Evolutionary conservation across 2,113 vertebrate species (phyloP).

Genomic region (Dicaeum eximium): DNA sequence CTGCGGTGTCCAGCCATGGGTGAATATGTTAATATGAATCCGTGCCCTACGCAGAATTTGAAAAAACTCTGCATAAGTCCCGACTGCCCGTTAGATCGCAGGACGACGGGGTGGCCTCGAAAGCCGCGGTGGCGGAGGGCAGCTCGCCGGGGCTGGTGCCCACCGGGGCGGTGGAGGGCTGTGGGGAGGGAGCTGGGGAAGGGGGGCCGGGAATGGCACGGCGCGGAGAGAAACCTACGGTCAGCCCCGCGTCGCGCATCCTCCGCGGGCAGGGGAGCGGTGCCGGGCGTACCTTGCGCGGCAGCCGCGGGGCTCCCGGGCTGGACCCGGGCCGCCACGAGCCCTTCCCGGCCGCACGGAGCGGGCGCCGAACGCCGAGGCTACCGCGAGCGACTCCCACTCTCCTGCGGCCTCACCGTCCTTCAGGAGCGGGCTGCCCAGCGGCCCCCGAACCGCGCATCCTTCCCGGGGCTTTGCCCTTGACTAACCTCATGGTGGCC

Average conservation of each 20-base stretch:
- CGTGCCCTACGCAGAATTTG: background rate
- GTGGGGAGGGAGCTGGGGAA: too few species aligned
- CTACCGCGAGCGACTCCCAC: background rate
- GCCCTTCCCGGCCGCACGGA: background rate
- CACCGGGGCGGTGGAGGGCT: background rate
- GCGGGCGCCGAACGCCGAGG: background rate
- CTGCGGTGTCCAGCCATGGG: background rate
- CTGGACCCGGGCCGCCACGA: background rate
- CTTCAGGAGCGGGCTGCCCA: background rate
- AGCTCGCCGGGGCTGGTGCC: background rate
- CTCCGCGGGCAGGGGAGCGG: background rate
- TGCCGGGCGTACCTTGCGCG: background rate
- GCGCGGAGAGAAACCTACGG: background rate
- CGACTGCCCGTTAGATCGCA: background rate
- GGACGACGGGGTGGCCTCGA: background rate
- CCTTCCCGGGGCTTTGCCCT: background rate
- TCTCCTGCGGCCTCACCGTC: background rate
- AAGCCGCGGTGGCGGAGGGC: background rate
- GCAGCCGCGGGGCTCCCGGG: background rate
- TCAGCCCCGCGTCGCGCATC: background rate
- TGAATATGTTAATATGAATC: background rate
- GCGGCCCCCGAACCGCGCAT: background rate
- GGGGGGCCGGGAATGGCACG: background rate
- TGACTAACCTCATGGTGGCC: background rate
- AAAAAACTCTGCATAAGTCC: fast-evolving